Conservation (phyloP, 2,797 vertebrate species). For the Pterois miles region DNA sequence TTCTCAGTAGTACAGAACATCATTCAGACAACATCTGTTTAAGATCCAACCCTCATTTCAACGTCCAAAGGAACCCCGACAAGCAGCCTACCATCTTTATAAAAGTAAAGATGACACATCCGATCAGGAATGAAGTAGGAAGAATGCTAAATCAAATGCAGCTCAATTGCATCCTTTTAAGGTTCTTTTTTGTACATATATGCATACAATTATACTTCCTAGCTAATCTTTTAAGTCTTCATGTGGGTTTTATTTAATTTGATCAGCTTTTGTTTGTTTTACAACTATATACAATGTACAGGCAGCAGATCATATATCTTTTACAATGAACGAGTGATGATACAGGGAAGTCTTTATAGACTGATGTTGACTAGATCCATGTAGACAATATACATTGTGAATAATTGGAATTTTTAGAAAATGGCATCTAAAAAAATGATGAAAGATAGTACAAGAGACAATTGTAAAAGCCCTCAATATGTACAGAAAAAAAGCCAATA, state of each 20-base stretch:
- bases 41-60: constrained; percentile 37
- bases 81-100: constrained; percentile 38
- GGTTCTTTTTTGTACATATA: constrained; percentile 80
- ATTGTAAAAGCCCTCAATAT: constrained; percentile 87
- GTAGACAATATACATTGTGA: constrained; percentile 82
- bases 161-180: constrained; percentile 74
- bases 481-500: constrained; percentile 84
- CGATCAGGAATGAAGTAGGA: constrained; percentile 52
- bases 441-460: constrained; percentile 82
- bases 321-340: constrained; percentile 81
- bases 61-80: constrained; percentile 36
- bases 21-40: constrained; percentile 49
- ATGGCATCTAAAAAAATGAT: constrained; percentile 83
- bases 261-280: constrained; percentile 83
- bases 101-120: constrained; percentile 59
- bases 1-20: constrained; percentile 75
- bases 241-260: constrained; percentile 84
- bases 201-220: constrained; percentile 83
- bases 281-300: constrained; percentile 92
- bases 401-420: constrained; percentile 83
- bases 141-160: constrained; percentile 68
- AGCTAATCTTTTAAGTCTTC: constrained; percentile 81
- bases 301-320: constrained; percentile 86
- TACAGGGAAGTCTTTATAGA: constrained; percentile 75
- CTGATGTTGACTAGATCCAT: constrained; percentile 76